phyloP scores from a whole-genome alignment of 2,113 vertebrate genomes.

The Jacana jacana region DNA sequence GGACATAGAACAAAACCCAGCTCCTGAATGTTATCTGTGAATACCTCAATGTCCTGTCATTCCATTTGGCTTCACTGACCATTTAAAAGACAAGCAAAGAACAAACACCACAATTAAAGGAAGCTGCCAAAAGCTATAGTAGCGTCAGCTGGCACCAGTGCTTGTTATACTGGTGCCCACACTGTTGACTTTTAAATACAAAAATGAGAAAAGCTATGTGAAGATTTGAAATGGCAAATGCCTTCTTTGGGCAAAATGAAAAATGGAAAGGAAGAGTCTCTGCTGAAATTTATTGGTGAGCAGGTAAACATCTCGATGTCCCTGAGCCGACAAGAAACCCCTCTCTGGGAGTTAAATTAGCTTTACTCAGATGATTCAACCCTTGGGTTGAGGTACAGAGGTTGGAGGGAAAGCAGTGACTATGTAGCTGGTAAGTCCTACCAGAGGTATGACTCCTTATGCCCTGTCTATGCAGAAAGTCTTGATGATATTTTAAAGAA shows the following conservation, averaged over 20 bases:
- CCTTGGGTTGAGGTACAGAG: fast-evolving
- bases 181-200: background rate
- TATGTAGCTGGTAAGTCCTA: background rate
- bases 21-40: background rate
- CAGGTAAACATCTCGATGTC: background rate
- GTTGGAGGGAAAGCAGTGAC: background rate
- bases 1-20: background rate
- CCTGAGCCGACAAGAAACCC: background rate
- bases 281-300: background rate
- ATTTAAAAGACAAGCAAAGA: background rate
- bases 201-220: background rate
- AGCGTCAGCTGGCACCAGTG: background rate
- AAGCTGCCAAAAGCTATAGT: background rate
- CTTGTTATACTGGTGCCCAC: background rate
- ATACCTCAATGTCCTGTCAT: background rate
- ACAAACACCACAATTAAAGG: background rate
- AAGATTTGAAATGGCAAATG: background rate
- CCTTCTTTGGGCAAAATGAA: background rate
- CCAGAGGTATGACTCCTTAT: background rate
- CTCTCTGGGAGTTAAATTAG: background rate
- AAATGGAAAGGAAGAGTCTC: background rate
- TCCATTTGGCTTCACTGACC: background rate
- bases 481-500: background rate
- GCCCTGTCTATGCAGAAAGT: background rate
- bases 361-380: background rate